Percentiles rank a stretch among this genome's conserved stretches.
These are phyloP conservation scores for Rhinatrema bivittatum DNA, from an alignment of 2,797 vertebrate genomes.

Conservation along the genomic window DNA sequence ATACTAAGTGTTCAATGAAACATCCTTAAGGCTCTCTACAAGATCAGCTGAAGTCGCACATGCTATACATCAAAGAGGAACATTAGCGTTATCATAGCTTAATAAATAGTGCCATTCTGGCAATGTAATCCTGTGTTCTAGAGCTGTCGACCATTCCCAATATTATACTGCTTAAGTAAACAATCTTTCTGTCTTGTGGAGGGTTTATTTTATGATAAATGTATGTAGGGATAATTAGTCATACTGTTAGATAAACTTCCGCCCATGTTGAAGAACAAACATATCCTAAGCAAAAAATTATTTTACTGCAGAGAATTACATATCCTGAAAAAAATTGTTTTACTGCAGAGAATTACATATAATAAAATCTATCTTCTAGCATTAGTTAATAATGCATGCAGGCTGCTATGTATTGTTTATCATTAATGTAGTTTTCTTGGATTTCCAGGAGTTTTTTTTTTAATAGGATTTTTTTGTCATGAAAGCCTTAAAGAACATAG, in stretches of 20 bases:
- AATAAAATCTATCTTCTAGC: slow-evolving; percentile 16
- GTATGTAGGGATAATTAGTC: slow-evolving; percentile 48
- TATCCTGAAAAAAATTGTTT: slow-evolving; percentile 18
- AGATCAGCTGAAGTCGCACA: slow-evolving; percentile 68
- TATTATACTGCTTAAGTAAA: slow-evolving; percentile 54
- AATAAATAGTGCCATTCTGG: slow-evolving; percentile 67
- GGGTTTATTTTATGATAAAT: slow-evolving; percentile 72
- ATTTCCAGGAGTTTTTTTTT: too few relatives aligned
- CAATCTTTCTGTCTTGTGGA: slow-evolving; percentile 54
- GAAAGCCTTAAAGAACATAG: too few relatives aligned
- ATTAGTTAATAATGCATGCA: neutral
- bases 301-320: slow-evolving; percentile 22
- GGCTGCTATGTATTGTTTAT: neutral
- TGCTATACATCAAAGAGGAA: slow-evolving; percentile 67
- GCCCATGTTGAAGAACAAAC: slow-evolving; percentile 16
- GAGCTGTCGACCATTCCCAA: slow-evolving; percentile 53
- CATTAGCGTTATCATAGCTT: slow-evolving; percentile 67
- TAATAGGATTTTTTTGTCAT: too few relatives aligned
- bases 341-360: slow-evolving; percentile 14
- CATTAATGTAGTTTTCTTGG: too few relatives aligned
- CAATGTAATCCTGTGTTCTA: slow-evolving; percentile 55
- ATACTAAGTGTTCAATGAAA: slow-evolving; percentile 80
- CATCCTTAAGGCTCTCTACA: slow-evolving; percentile 75
- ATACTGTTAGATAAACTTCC: slow-evolving; percentile 24
- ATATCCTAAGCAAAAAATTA: slow-evolving; percentile 10